phyloP scores from a whole-genome alignment of 1,140 invertebrate genomes.

The Drusus annulatus region DNA sequence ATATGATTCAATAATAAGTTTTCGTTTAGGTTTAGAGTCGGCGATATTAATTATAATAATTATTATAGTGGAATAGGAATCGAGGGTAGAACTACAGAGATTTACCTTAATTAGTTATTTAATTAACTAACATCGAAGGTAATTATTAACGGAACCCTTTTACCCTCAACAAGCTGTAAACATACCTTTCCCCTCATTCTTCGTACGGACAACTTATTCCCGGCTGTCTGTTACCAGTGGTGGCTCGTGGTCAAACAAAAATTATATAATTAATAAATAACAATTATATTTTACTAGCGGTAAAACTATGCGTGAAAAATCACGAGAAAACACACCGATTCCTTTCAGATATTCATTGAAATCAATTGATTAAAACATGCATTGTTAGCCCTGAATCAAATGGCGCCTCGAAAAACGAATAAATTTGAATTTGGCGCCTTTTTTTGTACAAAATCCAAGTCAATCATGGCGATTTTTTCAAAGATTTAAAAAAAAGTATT shows the following conservation, averaged over 20 bases:
- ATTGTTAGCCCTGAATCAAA: no score
- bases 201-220: background rate
- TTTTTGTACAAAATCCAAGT: no score
- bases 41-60: background rate
- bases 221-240: background rate
- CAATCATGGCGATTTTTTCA: no score
- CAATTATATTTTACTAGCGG: background rate
- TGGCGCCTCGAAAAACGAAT: no score
- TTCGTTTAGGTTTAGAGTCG: no score
- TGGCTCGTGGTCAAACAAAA: background rate
- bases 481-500: no score
- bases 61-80: constrained; percentile 10
- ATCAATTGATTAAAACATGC: no score
- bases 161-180: background rate
- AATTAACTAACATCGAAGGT: constrained; percentile 28
- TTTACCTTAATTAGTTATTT: constrained; percentile 32
- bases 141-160: constrained; percentile 20
- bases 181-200: background rate
- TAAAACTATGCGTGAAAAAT: no score
- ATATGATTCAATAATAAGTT: no score
- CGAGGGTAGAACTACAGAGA: background rate
- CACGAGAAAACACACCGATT: no score
- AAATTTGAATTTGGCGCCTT: no score
- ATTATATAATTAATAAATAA: background rate
- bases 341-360: no score